phyloP scores from a whole-genome alignment of 1,140 invertebrate genomes.

The Drosophila tani region DNA sequence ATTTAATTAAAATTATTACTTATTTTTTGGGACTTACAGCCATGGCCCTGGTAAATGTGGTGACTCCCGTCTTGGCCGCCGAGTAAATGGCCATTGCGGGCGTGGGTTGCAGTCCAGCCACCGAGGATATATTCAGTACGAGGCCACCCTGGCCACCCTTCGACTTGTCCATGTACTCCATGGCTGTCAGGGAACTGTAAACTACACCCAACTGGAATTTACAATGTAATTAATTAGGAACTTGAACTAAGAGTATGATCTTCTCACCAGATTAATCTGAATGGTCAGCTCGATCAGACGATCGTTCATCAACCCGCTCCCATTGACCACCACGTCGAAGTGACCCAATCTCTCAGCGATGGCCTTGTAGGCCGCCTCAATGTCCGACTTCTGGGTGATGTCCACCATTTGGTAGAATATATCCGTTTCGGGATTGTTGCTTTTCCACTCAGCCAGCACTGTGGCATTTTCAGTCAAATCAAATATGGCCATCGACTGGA shows the following conservation, averaged over 20 bases:
- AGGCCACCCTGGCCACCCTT: constrained; percentile 87
- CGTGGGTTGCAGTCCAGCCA: constrained; percentile 85
- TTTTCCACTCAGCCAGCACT: constrained; percentile 42
- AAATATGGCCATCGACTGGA: constrained; percentile 61
- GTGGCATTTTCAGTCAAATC: constrained; percentile 52
- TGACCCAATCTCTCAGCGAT: constrained; percentile 34
- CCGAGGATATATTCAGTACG: constrained; percentile 88
- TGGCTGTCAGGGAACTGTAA: constrained; percentile 58
- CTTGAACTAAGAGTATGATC: too few species aligned
- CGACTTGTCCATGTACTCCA: constrained; percentile 86
- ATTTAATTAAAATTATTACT: too few species aligned
- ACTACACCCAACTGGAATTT: constrained; percentile 59
- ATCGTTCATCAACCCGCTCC: constrained; percentile 71
- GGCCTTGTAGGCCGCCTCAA: constrained; percentile 62
- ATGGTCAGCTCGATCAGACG: constrained; percentile 52
- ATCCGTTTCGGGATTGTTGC: constrained; percentile 20
- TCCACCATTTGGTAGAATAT: constrained; percentile 59
- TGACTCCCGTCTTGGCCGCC: constrained; percentile 85
- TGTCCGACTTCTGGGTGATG: constrained; percentile 60
- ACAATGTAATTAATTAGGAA: not conserved
- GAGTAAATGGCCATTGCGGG: constrained; percentile 81
- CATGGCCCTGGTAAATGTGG: constrained; percentile 84
- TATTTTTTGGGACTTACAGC: constrained; percentile 38
- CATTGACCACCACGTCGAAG: constrained; percentile 74
- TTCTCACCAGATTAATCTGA: constrained; percentile 63